Percentiles rank a stretch among this genome's conserved stretches.
Conservation (phyloP, 2,113 vertebrate species). For the Sinocyclocheilus anshuiensis region DNA sequence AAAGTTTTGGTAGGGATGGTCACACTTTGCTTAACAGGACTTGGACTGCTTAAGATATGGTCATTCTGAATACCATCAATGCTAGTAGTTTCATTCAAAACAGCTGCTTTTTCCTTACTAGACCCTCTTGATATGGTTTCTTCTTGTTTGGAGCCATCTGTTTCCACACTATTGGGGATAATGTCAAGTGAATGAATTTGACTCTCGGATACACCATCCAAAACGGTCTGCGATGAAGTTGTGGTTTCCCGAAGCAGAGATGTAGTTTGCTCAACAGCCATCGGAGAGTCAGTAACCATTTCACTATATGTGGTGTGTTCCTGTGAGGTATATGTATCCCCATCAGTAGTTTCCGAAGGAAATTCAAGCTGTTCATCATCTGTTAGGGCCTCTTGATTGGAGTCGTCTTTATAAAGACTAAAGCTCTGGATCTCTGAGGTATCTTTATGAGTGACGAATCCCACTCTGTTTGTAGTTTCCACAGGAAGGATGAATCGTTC, state of each 20-base stretch:
- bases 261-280: conserved; percentile 48
- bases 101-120: conserved; percentile 17
- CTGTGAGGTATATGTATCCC: conserved; percentile 20
- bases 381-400: conserved; percentile 5
- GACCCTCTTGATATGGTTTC: neutral
- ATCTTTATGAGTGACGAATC: conserved; percentile 38
- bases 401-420: conserved; percentile 35
- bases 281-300: conserved; percentile 59
- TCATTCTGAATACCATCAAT: neutral
- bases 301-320: conserved; percentile 57
- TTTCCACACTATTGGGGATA: conserved; percentile 19
- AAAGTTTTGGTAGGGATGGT: conserved; percentile 25
- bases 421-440: conserved; percentile 40
- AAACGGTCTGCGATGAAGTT: conserved; percentile 51
- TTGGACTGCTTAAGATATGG: conserved; percentile 35
- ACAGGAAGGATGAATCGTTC: conserved; percentile 16
- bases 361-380: conserved; percentile 10
- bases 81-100: conserved; percentile 31
- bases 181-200: conserved; percentile 39
- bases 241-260: conserved; percentile 55
- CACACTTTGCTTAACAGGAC: conserved; percentile 29
- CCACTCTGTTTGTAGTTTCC: conserved; percentile 20
- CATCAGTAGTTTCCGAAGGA: conserved; percentile 20
- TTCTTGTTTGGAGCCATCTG: conserved; percentile 10
- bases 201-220: conserved; percentile 32